phyloP scores from a whole-genome alignment of 2,113 vertebrate genomes.

The Acrocephalus kingi region DNA sequence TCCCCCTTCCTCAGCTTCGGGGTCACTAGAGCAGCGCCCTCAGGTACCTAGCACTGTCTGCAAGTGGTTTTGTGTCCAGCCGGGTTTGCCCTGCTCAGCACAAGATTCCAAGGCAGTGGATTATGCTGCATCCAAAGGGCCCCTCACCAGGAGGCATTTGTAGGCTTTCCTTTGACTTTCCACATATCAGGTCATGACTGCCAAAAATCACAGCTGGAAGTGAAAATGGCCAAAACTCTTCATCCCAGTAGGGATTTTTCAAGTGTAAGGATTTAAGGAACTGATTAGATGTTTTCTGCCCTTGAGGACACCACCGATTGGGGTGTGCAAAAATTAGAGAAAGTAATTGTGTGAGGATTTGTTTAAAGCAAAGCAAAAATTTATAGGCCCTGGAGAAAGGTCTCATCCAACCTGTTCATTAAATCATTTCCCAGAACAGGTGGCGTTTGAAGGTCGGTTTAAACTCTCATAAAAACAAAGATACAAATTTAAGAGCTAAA shows the following conservation, averaged over 20 bases:
- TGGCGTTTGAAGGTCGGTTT: neutral
- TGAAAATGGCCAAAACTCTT: neutral
- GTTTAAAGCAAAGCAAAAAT: neutral
- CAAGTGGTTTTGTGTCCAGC: neutral
- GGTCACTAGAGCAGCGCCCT: neutral
- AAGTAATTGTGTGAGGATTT: neutral
- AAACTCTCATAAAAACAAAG: neutral
- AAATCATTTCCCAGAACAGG: neutral
- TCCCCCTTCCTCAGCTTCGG: neutral
- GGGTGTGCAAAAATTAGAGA: neutral
- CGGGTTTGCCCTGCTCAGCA: neutral
- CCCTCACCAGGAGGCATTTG: neutral
- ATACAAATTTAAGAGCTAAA: neutral
- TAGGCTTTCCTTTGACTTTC: neutral
- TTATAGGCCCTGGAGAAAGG: neutral
- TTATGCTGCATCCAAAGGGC: neutral
- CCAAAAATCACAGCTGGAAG: neutral
- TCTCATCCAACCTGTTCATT: neutral
- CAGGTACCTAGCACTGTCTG: neutral
- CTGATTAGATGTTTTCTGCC: neutral
- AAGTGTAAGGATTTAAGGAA: neutral
- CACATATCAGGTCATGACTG: neutral
- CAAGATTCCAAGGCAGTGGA: neutral
- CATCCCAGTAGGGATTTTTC: neutral
- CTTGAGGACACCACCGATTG: neutral